Conservation (phyloP, 1,140 invertebrate species). For the Aradophagus sp. region DNA sequence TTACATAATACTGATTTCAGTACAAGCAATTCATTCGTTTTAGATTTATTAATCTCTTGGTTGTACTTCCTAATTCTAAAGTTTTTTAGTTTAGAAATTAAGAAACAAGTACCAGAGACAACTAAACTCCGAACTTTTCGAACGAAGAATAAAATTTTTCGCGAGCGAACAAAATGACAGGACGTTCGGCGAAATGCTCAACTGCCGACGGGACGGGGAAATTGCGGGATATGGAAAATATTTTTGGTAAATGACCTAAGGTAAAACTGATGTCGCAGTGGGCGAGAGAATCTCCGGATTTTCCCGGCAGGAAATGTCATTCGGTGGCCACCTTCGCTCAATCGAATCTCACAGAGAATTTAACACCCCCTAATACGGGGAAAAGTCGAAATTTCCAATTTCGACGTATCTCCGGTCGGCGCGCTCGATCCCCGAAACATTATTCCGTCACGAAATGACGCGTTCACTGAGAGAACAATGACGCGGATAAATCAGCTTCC, state of each 20-base stretch:
- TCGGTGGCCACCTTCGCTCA: slow-evolving; percentile 64
- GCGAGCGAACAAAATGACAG: no score
- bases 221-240: slow-evolving; percentile 22
- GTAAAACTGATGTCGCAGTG: slow-evolving; percentile 48
- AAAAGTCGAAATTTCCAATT: slow-evolving; percentile 72
- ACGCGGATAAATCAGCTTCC: slow-evolving; percentile 21
- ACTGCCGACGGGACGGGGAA: not conserved
- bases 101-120: no score
- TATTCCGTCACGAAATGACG: slow-evolving; percentile 42
- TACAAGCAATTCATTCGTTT: no score
- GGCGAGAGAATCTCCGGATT: slow-evolving; percentile 52
- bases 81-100: no score
- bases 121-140: no score
- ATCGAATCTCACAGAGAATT: slow-evolving; percentile 75
- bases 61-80: no score
- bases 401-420: slow-evolving; percentile 70
- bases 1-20: no score
- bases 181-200: slow-evolving; percentile 2
- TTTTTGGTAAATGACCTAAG: slow-evolving; percentile 40
- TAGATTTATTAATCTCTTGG: no score
- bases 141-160: no score
- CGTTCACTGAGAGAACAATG: slow-evolving; percentile 32
- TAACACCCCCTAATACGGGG: slow-evolving; percentile 68
- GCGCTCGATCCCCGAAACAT: slow-evolving; percentile 44
- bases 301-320: slow-evolving; percentile 69